Evolutionary conservation across 2,797 vertebrate species (phyloP), one percentile per base, ranked within the genome.

Genomic region (Pteropus rufus): DNA sequence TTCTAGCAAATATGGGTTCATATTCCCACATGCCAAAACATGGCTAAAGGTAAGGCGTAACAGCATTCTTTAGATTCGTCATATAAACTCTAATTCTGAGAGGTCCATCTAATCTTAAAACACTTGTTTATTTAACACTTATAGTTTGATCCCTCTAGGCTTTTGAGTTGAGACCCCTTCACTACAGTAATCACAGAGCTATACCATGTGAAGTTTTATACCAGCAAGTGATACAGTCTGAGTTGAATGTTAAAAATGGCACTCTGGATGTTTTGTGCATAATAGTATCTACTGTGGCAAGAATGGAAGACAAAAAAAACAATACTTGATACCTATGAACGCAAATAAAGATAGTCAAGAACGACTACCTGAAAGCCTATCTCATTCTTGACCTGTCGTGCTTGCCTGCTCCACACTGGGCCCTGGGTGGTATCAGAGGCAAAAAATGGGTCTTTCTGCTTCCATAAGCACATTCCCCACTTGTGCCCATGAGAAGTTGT

Each of bases 191-290:
- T 69, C 60, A 89, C 3, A 46, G 67, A 96, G 15, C 16, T 49
- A n/a, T 26, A 73, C 49, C 0, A 1, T 80, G 26, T 31, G 69
- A 89, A 87, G 10, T 52, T 90, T 86, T 56, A 16, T 44, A 88
- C 15, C 73, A 44, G 31, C 54, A 75, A 87, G 11, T 76, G 39
- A 92, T 80, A 65, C 2, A 3, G 54, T 83, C 16, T 79, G 44
- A 95, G 58, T 93, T 83, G 41, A 49, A 64, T 91, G 95, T 93
- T 18, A 34, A 93, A 91, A 91, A 65, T 88, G 56, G 15, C 19
- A 54, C 56, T 94, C 7, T 82, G 62, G 11, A 79, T 93, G 31
- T 64, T 97, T 92, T 65, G 46, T 92, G 21, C 6, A 54, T 70
- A 83, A 65, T 24, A 86, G 31, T 24, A 21, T 93, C 4, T 64